These are phyloP conservation scores for Branchipolynoe longqiensis DNA, from an alignment of 2,888 invertebrate species.

Conservation along the genomic window DNA sequence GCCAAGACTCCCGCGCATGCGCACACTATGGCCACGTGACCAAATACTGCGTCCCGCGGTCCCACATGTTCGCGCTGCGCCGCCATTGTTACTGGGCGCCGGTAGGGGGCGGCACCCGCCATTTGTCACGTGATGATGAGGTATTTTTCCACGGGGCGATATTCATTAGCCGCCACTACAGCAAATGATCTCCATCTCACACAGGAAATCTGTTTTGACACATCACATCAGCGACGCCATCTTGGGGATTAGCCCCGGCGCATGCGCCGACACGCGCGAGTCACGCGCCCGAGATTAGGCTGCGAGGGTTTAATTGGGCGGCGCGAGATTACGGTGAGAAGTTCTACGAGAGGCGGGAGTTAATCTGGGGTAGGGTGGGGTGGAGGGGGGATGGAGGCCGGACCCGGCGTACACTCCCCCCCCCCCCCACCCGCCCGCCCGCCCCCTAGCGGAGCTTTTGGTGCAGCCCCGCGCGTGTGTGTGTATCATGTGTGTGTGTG, in stretches of 20 bases:
- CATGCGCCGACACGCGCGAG: constrained; percentile 53
- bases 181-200: constrained; percentile 46
- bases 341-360: not conserved
- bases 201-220: constrained; percentile 54
- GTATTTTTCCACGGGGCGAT: constrained; percentile 27
- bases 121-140: constrained; percentile 49
- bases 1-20: not conserved
- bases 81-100: constrained; percentile 51
- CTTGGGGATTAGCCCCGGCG: constrained; percentile 26
- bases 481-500: too few relatives aligned
- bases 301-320: constrained; percentile 43
- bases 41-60: not conserved
- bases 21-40: not conserved
- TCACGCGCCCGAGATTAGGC: constrained; percentile 50
- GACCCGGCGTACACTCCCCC: too few relatives aligned
- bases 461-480: too few relatives aligned
- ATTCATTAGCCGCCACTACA: constrained; percentile 39
- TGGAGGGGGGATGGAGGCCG: not conserved
- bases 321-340: constrained; percentile 22
- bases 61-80: not conserved
- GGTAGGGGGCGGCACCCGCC: constrained; percentile 27
- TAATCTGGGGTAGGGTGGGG: constrained; percentile 6
- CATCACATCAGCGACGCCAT: constrained; percentile 45
- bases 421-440: too few relatives aligned
- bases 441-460: too few relatives aligned